Conservation (phyloP, 2,113 vertebrate genomes). For the Serilophus lunatus region DNA sequence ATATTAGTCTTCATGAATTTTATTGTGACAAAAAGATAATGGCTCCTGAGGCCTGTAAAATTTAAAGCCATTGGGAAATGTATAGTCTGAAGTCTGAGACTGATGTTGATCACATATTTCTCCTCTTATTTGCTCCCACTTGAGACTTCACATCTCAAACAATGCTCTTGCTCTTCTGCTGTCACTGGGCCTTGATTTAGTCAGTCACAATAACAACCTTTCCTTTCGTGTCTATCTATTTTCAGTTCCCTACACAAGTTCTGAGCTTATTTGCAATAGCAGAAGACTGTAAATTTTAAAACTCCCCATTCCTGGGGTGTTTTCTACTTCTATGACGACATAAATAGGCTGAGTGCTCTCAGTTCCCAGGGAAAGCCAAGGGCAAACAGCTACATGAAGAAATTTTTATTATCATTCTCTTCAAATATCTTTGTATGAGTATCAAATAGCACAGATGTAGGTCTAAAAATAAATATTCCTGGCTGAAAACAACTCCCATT, state of each 20-base stretch:
- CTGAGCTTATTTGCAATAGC: background rate
- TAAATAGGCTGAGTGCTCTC: background rate
- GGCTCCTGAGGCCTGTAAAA: background rate
- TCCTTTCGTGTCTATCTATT: background rate
- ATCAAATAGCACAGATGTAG: background rate
- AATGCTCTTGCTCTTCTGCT: background rate
- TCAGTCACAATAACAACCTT: background rate
- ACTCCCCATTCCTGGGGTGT: background rate
- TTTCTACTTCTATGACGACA: background rate
- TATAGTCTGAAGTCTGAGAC: background rate
- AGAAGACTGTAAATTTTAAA: constrained; percentile 12
- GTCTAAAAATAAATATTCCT: constrained; percentile 47
- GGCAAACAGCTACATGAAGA: constrained; percentile 26
- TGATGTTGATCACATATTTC: background rate
- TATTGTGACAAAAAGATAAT: background rate
- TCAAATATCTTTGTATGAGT: background rate
- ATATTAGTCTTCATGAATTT: background rate
- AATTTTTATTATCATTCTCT: constrained; percentile 22
- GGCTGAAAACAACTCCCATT: background rate
- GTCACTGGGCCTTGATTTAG: background rate
- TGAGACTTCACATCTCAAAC: background rate
- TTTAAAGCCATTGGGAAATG: background rate
- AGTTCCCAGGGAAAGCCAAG: background rate
- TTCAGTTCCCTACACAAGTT: background rate
- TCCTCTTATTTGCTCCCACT: background rate